Evolutionary conservation across 2,888 invertebrate species (phyloP).

Genomic region (Microctonus hyperodae): DNA sequence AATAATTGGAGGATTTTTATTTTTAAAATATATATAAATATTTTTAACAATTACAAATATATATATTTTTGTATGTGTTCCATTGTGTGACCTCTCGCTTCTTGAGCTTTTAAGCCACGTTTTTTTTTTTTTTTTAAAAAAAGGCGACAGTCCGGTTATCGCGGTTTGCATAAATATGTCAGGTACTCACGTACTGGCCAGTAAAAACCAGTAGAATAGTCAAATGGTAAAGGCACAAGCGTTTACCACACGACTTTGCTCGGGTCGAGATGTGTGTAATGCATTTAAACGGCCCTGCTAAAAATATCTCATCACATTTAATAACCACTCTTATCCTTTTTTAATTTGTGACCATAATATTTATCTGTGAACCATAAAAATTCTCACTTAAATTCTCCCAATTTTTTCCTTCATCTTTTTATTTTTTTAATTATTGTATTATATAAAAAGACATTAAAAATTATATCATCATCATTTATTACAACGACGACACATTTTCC

Average conservation of each 20-base stretch:
- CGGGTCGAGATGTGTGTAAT: conserved; percentile 44
- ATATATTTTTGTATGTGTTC: neutral
- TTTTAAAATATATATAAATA: too few species aligned
- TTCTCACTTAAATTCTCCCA: too few species aligned
- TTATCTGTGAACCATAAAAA: neutral
- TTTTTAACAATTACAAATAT: neutral
- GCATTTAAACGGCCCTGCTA: conserved; percentile 54
- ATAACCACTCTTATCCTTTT: conserved; percentile 22
- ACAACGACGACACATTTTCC: neutral
- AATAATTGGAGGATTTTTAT: too few species aligned
- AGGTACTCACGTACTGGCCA: conserved; percentile 31
- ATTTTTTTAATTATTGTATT: neutral
- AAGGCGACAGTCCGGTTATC: conserved; percentile 50
- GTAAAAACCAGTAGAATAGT: conserved; percentile 26
- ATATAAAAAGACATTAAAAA: neutral
- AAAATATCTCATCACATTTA: conserved; percentile 41
- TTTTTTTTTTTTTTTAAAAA: conserved; percentile 48
- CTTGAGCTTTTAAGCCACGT: conserved; percentile 51
- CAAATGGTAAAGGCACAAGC: conserved; percentile 38
- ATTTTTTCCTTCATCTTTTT: neutral
- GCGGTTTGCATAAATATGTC: conserved; percentile 51
- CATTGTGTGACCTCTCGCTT: conserved; percentile 31
- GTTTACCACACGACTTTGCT: conserved; percentile 31
- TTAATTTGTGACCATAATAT: neutral
- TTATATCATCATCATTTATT: neutral